Evolutionary conservation across 2,113 vertebrate species (phyloP), one percentile per base, ranked within the genome.

Genomic region (Catharus bicknelli): DNA sequence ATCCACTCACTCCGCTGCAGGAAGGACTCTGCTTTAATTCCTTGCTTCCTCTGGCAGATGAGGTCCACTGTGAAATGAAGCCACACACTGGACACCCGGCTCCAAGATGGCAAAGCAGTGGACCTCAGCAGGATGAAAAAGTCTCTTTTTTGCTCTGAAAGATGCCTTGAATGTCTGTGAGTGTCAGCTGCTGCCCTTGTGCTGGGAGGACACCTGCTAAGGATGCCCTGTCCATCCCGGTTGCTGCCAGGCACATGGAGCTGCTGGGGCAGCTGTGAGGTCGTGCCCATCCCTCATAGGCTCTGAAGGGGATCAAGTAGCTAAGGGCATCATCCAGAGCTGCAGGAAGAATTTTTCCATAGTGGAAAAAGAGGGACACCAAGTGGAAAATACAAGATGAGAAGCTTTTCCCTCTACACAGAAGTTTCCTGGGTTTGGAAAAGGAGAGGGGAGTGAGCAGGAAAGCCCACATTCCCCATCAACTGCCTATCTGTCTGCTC

Each of bases 181-280:
- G 3, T 2, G 1, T 16, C 86, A 64, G 70, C 53, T 63, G 59
- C 84, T 43, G 42, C 76, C 40, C 43, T 18, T 38, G 43, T 0
- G 40, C 3, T 4, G 36, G 54, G 42, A 50, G 14, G 38, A 20
- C 1, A 17, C 17, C 0, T 0, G 51, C 68, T 30, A 42, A 86
- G 76, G 11, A 1, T 17, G 47, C 36, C 25, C 51, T 50, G 62
- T 43, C n/a, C 0, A 0, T 12, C 19, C 29, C 0, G 0, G 3
- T 15, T 1, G 2, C 79, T 69, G 47, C 32, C 0, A 2, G 79
- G 53, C 53, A 63, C 43, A 18, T 0, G 0, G 58, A 42, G 69
- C 87, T 81, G 73, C 86, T 30, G 25, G n/a, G 13, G 34, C 66
- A 79, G 79, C 67, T 1, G 0, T 16, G 58, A 58, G 66, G n/a